Evolutionary conservation across 2,797 vertebrate species (phyloP), one percentile per base, ranked within the genome.

Genomic region (Amblyopsis hoosieri): DNA sequence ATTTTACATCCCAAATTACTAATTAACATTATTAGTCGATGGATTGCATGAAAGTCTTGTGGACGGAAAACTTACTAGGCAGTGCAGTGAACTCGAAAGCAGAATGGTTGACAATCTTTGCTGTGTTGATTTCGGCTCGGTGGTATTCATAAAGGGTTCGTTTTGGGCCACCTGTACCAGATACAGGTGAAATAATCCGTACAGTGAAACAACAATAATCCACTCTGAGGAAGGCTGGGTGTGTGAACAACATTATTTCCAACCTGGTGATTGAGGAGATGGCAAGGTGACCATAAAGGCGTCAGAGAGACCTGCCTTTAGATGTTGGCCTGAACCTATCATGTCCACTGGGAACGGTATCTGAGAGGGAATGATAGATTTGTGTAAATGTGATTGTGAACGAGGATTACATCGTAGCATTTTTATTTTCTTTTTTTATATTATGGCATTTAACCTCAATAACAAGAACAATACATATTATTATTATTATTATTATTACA

Each of bases 91-190:
- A 98, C 85, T 96, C 93, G 74, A 99, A 93, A 0, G 95, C 95
- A 0, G 95, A 92, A 23, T 49, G 74, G 79, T 69, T 96, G 80
- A 72, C 85, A 69, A 98, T 94, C 82, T 89, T 94, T 70, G 90
- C 76, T 12, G 90, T 87, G 72, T 98, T 93, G 49, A 97, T 78
- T 76, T 96, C 93, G 71, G 95, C 95, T 0, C 97, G 92, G 56
- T 99, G 96, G 57, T 99, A 98, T 64, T 99, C 97, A 0, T 95
- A 97, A 81, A 99, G 95, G 0, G 93, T 94, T 53, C 80, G 85
- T 6, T 63, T 86, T 29, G 82, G 90, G 0, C 89, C 81, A 71
- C 94, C 95, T 97, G 67, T 12, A 58, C 37, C 5, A 56, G 29
- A 74, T 42, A 78, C 11, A 59, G 47, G 12, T 55, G 9, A 55